These are phyloP conservation scores for Procambarus virginalis DNA, from an alignment of 1,140 invertebrate genomes.

Conservation along the genomic window DNA sequence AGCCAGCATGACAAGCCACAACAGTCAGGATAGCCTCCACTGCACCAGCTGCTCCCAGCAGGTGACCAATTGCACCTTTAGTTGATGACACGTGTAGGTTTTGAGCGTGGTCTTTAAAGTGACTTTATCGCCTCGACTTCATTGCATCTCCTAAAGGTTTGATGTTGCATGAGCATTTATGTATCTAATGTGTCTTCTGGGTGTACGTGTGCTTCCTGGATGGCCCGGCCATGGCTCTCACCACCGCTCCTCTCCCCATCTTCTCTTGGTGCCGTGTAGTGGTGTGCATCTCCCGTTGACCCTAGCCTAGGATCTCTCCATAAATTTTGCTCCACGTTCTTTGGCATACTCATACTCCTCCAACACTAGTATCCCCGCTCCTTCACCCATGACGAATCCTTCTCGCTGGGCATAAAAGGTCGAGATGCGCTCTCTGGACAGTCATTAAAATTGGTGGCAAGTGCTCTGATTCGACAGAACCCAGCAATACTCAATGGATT, in stretches of 20 bases:
- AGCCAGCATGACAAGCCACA: conserved; percentile 83
- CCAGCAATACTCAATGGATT: conserved; percentile 91
- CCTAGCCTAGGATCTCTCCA: conserved; percentile 97
- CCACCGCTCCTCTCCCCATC: conserved; percentile 91
- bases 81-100: conserved; percentile 85
- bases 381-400: conserved; percentile 99
- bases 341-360: conserved; percentile 92
- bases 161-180: conserved; percentile 99
- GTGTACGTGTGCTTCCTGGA: conserved; percentile 83
- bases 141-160: conserved; percentile 91
- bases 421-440: conserved; percentile 86
- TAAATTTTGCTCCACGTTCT: conserved; percentile 86
- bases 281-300: conserved; percentile 94
- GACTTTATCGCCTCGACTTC: conserved; percentile 88
- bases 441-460: conserved; percentile 91
- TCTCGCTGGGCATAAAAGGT: conserved; percentile 93
- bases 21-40: conserved; percentile 92
- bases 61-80: conserved; percentile 96
- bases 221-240: conserved; percentile 91
- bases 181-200: conserved; percentile 83
- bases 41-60: conserved; percentile 95
- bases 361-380: conserved; percentile 90
- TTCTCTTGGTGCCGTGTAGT: conserved; percentile 92
- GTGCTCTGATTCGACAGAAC: conserved; percentile 86
- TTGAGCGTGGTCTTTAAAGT: conserved; percentile 78